Conservation (phyloP, 2,113 vertebrate species). For the Notiomystis cincta region DNA sequence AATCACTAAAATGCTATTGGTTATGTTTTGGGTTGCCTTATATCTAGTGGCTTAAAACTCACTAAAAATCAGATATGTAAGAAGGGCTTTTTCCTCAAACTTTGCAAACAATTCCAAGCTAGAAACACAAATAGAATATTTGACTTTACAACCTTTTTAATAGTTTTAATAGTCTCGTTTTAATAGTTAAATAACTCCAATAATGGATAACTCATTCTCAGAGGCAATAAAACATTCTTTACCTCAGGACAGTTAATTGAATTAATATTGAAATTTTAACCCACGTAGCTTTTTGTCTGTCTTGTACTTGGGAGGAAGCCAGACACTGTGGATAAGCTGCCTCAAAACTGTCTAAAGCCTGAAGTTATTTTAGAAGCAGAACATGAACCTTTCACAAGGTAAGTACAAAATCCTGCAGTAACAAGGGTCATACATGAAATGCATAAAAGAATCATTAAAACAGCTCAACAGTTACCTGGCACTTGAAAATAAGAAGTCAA, state of each 20-base stretch:
- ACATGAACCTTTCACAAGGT: background rate
- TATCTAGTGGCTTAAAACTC: background rate
- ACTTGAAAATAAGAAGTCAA: background rate
- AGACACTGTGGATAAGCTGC: background rate
- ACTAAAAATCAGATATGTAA: background rate
- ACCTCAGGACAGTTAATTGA: background rate
- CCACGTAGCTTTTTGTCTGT: background rate
- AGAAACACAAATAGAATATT: background rate
- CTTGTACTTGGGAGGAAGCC: background rate
- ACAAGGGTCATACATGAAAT: background rate
- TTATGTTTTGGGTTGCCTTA: background rate
- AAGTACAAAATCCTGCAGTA: background rate
- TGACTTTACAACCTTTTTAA: background rate
- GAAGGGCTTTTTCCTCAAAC: background rate
- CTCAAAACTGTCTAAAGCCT: background rate
- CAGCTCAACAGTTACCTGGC: background rate
- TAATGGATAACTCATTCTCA: background rate
- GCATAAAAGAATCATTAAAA: background rate
- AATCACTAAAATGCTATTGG: background rate
- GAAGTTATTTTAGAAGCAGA: background rate
- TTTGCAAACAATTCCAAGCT: background rate
- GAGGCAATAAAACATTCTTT: background rate
- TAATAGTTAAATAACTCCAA: background rate
- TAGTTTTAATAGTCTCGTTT: fast-evolving
- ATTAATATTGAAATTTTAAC: background rate